Evolutionary conservation across 2,113 vertebrate species (phyloP).

Genomic region (Casuarius casuarius): DNA sequence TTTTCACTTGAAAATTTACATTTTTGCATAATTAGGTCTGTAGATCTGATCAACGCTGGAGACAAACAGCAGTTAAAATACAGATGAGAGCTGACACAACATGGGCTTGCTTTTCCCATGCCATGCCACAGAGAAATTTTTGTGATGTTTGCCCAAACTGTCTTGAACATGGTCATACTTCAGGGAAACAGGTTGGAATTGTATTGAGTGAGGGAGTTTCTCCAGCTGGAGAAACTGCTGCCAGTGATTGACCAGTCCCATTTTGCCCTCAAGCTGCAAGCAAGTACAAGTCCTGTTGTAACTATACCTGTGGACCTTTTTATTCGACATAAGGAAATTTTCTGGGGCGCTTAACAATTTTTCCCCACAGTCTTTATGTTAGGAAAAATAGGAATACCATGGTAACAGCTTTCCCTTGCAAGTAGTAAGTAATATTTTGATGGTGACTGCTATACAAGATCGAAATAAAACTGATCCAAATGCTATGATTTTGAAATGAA

Average conservation of each 20-base stretch:
- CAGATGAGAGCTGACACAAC: neutral
- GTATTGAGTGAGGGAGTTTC: neutral
- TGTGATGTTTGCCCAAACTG: neutral
- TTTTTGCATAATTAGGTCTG: neutral
- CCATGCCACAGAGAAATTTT: neutral
- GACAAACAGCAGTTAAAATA: neutral
- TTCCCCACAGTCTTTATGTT: neutral
- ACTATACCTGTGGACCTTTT: neutral
- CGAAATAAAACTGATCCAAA: conserved; percentile 35
- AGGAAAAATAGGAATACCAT: conserved; percentile 26
- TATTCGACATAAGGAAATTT: neutral
- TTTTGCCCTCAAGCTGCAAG: neutral
- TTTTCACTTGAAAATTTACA: neutral
- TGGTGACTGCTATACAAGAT: neutral
- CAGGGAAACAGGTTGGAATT: conserved; percentile 6
- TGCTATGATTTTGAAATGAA: neutral
- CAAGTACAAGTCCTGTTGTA: neutral
- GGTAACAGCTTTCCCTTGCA: conserved; percentile 37
- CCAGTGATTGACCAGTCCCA: neutral
- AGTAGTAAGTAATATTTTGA: conserved; percentile 20
- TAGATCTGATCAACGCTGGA: neutral
- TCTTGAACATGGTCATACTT: neutral
- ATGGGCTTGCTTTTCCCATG: neutral
- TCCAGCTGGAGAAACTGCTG: neutral
- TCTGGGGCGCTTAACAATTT: neutral